Base-by-base conservation (phyloP, 2,888 invertebrate species). In the Mythimna loreyi region DNA sequence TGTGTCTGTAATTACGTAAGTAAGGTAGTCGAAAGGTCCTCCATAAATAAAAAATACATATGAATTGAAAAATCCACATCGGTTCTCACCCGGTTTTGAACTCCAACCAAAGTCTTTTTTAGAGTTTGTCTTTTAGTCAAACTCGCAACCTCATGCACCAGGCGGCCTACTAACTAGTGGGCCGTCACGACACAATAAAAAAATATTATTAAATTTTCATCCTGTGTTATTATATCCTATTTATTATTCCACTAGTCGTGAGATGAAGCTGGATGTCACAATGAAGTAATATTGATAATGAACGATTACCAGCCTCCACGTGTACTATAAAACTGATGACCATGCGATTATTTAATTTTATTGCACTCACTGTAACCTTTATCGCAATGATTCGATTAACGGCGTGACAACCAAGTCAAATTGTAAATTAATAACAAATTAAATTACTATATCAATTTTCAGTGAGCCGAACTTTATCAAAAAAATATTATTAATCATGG, bases 321-420 rank as follows among this genome's bases (percentile, higher is more conserved):
- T 33, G 23, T 25, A 19, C 19, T 30, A 40, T 57, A 50, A 50
- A 21, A 62, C 25, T 25, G 19, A 47, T 53, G 13, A 47, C 19
- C 36, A 25, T 47, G 9, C 40, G 25, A 33, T 49, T 55, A 59
- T 55, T 55, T 49, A 43, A 58, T 55, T 64, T 72, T 47, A 72
- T 23, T 63, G 43, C 3, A 49, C 3, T n/a, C 30, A 23, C 43
- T 36, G 28, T 47, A 28, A 36, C 11, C 49, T 57, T 75, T 75
- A 75, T 70, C 62, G 71, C 57, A 57, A 7, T 52, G 45, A 52
- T 76, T 75, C 50, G 40, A 50, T 63, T 33, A 50, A 58, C 47
- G 62, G 70, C 66, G 23, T 59, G 8, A 9, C 40, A 43, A 65
- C 55, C 70, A 43, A 28, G 25, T 62, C 76, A 65, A 76, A 76